Evolutionary conservation across 1,140 invertebrate species (phyloP), one percentile per base, ranked within the genome.

Genomic region (Tetragnatha versicolor): DNA sequence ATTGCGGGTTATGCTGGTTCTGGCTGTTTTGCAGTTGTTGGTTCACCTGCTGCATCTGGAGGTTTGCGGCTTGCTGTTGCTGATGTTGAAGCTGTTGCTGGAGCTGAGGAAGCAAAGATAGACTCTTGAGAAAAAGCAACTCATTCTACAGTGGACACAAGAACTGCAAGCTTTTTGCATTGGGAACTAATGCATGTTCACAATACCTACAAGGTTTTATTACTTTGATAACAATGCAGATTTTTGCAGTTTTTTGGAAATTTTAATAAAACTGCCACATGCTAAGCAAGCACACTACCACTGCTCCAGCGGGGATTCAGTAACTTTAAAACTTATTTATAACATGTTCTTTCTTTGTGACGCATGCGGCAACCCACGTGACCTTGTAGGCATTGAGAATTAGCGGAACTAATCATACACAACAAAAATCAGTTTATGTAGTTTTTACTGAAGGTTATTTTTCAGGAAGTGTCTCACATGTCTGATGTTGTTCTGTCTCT

Each of bases 1-100:
- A 42, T 47, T 82, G 82, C 42, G 82, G 82, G 51, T 82, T 82
- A 45, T 53, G 60, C 25, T 73, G 63, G 33, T 65, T 49, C 14
- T 75, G 58, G 39, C 42, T 60, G 37, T 33, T 69, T 53, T 81
- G 79, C 37, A 75, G 78, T 35, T 80, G 79, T 20, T 69, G 76
- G 31, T 22, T 53, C 22, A 75, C 37, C 25, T 80, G 81, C 25
- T n/a, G n/a, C n/a, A n/a, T n/a, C n/a, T n/a, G n/a, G n/a, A n/a
- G n/a, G n/a, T n/a, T n/a, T n/a, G n/a, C n/a, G n/a, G n/a, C n/a
- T n/a, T n/a, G n/a, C n/a, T 69, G 78, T 37, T 72, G 68, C 22
- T 79, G 72, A 25, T 79, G 79, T 73, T 73, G 80, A 49, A 77
- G 51, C 17, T 79, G 77, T 70, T 79, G 80, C 12, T 81, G 73